A percentile compares a stretch with the other conserved stretches of the same genome.
Evolutionary conservation across 2,888 invertebrate species (phyloP).

Genomic region (Ryuthela nishihirai): DNA sequence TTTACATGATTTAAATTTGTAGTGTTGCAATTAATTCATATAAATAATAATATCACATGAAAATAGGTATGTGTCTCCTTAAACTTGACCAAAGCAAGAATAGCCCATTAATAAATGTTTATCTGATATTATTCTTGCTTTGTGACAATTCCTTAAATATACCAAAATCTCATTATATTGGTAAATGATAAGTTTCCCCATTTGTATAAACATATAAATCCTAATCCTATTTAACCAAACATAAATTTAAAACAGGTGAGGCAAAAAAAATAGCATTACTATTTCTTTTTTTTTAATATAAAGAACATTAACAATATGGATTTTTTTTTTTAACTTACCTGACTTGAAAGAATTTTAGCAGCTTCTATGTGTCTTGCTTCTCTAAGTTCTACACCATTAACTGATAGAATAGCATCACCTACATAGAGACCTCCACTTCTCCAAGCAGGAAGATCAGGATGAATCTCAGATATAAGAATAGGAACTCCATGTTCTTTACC

Average conservation of each 20-base stretch:
- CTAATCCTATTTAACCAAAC: not conserved
- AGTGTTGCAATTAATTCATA: too few relatives aligned
- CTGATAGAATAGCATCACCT: slow-evolving; percentile 77
- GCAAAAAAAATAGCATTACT: not conserved
- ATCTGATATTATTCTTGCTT: too few relatives aligned
- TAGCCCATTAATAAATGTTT: too few relatives aligned
- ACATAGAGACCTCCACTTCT: slow-evolving; percentile 68
- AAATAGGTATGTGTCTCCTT: too few relatives aligned
- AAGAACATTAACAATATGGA: not conserved
- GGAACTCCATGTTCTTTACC: slow-evolving; percentile 83
- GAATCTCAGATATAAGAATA: slow-evolving; percentile 76
- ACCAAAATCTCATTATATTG: too few relatives aligned
- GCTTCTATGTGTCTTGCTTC: slow-evolving; percentile 77
- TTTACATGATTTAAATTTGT: too few relatives aligned
- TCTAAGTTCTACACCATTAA: slow-evolving; percentile 71
- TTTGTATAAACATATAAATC: too few relatives aligned
- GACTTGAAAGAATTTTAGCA: slow-evolving; percentile 71
- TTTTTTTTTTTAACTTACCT: slow-evolving; percentile 51
- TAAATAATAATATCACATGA: too few relatives aligned
- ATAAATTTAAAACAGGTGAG: not conserved
- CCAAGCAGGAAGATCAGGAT: slow-evolving; percentile 71
- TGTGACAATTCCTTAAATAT: too few relatives aligned
- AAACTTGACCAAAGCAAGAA: too few relatives aligned
- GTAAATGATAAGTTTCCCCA: too few relatives aligned
- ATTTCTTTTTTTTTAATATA: not conserved